These are phyloP conservation scores for Archocentrus centrarchus DNA, from an alignment of 2,113 vertebrate genomes.

Conservation along the genomic window DNA sequence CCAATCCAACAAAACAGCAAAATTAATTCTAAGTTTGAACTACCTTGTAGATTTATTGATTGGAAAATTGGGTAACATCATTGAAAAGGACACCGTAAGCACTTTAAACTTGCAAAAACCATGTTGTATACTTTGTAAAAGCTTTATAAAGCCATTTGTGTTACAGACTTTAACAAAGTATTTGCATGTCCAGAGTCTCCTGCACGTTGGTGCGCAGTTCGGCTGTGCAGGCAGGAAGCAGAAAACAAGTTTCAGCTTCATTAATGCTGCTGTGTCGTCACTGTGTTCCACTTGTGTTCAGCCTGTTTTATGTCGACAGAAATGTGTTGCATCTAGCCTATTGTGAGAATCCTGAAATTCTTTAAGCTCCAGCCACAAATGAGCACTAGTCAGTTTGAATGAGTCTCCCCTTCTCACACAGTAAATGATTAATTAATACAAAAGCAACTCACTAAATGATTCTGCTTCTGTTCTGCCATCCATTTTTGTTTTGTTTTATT, in stretches of 20 bases:
- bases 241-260: conserved; percentile 5
- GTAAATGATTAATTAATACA: conserved; percentile 28
- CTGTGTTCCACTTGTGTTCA: conserved; percentile 25
- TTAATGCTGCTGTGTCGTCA: not conserved
- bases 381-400: conserved; percentile 55
- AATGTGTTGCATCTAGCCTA: conserved; percentile 5
- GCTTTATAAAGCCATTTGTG: conserved; percentile 43
- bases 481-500: not conserved
- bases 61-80: not conserved
- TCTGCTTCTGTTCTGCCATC: conserved; percentile 18
- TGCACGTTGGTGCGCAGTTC: conserved; percentile 41
- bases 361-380: conserved; percentile 43
- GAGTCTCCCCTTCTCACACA: conserved; percentile 47
- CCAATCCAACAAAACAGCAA: not conserved
- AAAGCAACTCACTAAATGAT: conserved; percentile 13
- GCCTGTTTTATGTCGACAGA: conserved; percentile 1
- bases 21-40: not conserved
- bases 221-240: not conserved
- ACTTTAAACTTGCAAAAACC: conserved; percentile 6
- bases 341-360: conserved; percentile 15
- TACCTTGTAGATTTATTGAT: not conserved
- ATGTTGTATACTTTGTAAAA: conserved; percentile 37
- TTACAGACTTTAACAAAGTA: not conserved
- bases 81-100: not conserved
- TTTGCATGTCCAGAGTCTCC: conserved; percentile 52